Base-by-base conservation (phyloP, 2,113 vertebrate genomes). In the Campylomormyrus tamandua region DNA sequence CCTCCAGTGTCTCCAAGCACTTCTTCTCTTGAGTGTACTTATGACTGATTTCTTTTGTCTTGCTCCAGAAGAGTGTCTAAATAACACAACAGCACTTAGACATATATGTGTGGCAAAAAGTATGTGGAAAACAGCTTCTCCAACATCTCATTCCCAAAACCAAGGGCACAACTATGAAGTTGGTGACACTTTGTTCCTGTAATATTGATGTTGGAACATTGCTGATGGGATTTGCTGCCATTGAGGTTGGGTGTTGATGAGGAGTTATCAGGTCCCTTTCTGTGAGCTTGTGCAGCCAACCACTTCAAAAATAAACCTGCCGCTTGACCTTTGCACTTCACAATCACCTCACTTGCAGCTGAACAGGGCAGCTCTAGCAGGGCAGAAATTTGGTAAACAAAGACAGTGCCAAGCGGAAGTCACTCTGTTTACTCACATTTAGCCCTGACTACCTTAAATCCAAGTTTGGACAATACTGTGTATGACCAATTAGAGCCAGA, bases 1-100 rank as follows among this genome's bases (percentile, higher is more conserved):
- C 94, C 93, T 99, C 97, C 92, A 98, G 77, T 0, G 97, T 97
- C 17, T 94, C 4, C 53, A 96, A 92, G n/a, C 94, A 95, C 1
- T 39, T 53, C 5, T 2, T 94, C 58, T 94, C 92, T 39, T 45
- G 10, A 0, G 96, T 95, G 70, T 95, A 94, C 3, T 90, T 89
- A 13, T 96, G 96, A 13, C 74, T 97, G 1, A 97, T 91, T 0
- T 93, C 88, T 2, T 90, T 91, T 0, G 96, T 96, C 95, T 95
- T 96, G 95, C 98, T 99, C 98, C 98, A 99, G 45, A 99, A 96
- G 74, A 99, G 90, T 48, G 91, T 94, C 98, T 99, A 89, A 89
- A 83, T 89, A 92, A 42, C 31, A 62, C 5, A 58, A 13, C 52
- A 88, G 35, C 19, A 45, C 8, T 42, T 15, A 53, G 21, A 52